Conservation (phyloP, 2,888 invertebrate genomes). For the Drosophila nr. medialis region DNA sequence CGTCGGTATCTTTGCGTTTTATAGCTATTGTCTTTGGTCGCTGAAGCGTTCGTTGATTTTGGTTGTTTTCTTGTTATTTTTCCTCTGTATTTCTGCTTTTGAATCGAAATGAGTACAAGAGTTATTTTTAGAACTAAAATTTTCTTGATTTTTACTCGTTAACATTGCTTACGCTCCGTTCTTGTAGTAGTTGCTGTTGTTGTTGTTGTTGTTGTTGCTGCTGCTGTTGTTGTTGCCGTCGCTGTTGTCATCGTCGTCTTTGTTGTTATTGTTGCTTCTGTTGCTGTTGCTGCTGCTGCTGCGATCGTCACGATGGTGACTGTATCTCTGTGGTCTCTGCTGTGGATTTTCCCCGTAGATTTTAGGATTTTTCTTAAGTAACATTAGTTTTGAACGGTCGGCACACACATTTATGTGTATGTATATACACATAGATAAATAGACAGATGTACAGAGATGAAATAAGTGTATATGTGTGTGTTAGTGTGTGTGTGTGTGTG, state of each 20-base stretch:
- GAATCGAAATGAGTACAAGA: conserved; percentile 73
- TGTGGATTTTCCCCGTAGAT: conserved; percentile 46
- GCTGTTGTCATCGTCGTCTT: conserved; percentile 1
- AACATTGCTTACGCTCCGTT: conserved; percentile 77
- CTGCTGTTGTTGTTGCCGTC: neutral
- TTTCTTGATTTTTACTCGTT: conserved; percentile 78
- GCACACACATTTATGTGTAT: conserved; percentile 27
- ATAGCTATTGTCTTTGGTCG: conserved; percentile 75
- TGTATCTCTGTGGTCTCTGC: conserved; percentile 44
- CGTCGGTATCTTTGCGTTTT: conserved; percentile 66
- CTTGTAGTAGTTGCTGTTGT: conserved; percentile 51
- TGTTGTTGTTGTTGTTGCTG: conserved; percentile 5
- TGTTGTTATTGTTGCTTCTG: conserved; percentile 3
- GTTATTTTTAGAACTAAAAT: conserved; percentile 80
- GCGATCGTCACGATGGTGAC: conserved; percentile 56
- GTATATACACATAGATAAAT: conserved; percentile 18
- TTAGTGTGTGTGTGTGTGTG: conserved; percentile 49
- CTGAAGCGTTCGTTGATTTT: conserved; percentile 37
- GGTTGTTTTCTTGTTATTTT: conserved; percentile 50
- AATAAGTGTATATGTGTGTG: conserved; percentile 31
- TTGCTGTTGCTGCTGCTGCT: conserved; percentile 27
- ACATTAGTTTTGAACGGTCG: conserved; percentile 63
- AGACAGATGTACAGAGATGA: conserved; percentile 57
- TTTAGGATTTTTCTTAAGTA: conserved; percentile 67
- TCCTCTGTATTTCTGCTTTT: conserved; percentile 48